Evolutionary conservation across 2,888 invertebrate species (phyloP), one percentile per base, ranked within the genome.

Genomic region (Coecobrya sp.): DNA sequence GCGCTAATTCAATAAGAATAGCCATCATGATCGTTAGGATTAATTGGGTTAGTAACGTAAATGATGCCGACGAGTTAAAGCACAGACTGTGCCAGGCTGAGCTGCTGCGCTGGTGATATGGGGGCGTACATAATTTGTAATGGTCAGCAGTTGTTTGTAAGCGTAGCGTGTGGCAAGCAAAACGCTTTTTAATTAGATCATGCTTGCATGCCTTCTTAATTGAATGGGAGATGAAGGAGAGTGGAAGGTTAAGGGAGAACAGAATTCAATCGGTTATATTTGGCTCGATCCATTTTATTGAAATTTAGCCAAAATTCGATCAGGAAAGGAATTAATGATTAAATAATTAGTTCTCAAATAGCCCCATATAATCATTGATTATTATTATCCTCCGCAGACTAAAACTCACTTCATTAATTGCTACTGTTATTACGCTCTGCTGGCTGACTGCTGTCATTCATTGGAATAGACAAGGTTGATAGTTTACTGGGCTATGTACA

Each of bases 1-100:
- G 52, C 27, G 52, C 79, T 79, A 79, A 79, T 79, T 79, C 79
- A 79, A 79, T 79, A 52, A 79, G 0, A 79, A 49, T 79, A 27
- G 27, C 52, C 25, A 30, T 79, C 79, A 52, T 13, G 22, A n/a
- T 52, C 79, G 52, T 52, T 73, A 16, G 52, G 49, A 79, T 52
- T 49, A 79, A 52, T 79, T n/a, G 52, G 79, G 79, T 79, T 79
- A 79, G 13, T 79, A 49, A 19, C 16, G 52, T 30, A 52, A 79
- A 79, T 52, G 79, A 22, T 42, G 11, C 73, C n/a, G n/a, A n/a
- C n/a, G n/a, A n/a, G n/a, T n/a, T 79, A 45, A 19, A 22, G 49
- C 25, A 42, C 13, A 11, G 59, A n/a, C 59, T 19, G 70, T 36
- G 36, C 42, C 10, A 2, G 30, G 30, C n/a, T n/a, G n/a, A n/a